Evolutionary conservation across 2,888 invertebrate species (phyloP).

Genomic region (Yponomeuta evonymella): DNA sequence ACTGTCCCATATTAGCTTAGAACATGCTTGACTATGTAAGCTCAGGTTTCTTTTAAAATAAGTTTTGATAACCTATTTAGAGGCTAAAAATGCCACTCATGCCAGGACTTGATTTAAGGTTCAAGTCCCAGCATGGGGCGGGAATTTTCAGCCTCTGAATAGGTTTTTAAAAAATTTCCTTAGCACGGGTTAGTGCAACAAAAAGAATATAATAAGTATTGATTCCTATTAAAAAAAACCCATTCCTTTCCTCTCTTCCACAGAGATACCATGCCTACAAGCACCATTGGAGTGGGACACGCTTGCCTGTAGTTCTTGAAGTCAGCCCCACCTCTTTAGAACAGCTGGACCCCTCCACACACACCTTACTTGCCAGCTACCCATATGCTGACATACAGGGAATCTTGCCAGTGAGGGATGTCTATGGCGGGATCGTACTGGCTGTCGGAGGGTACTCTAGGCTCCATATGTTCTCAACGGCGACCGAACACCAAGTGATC

Average conservation of each 20-base stretch:
- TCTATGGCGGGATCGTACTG: constrained; percentile 94
- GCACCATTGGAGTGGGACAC: constrained; percentile 96
- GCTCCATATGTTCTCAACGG: constrained; percentile 90
- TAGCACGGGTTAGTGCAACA: too few relatives aligned
- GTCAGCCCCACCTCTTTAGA: constrained; percentile 94
- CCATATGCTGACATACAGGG: constrained; percentile 68
- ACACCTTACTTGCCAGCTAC: constrained; percentile 82
- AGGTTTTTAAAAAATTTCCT: too few relatives aligned
- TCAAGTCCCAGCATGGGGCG: too few relatives aligned
- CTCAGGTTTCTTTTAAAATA: too few relatives aligned
- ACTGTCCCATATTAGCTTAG: too few relatives aligned
- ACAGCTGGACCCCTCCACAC: constrained; percentile 92
- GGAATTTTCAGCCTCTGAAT: too few relatives aligned
- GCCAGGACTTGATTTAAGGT: too few relatives aligned
- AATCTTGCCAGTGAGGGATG: constrained; percentile 85
- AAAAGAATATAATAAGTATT: too few relatives aligned
- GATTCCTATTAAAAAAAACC: too few relatives aligned
- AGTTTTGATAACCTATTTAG: too few relatives aligned
- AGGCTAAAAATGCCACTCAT: too few relatives aligned
- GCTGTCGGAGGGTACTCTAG: constrained; percentile 94
- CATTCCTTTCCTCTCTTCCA: constrained; percentile 15
- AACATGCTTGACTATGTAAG: too few relatives aligned
- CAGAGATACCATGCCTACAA: constrained; percentile 94
- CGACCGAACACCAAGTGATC: constrained; percentile 89
- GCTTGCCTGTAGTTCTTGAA: constrained; percentile 91